Conservation (phyloP, 2,797 vertebrate genomes). For the Vespertilio murinus region DNA sequence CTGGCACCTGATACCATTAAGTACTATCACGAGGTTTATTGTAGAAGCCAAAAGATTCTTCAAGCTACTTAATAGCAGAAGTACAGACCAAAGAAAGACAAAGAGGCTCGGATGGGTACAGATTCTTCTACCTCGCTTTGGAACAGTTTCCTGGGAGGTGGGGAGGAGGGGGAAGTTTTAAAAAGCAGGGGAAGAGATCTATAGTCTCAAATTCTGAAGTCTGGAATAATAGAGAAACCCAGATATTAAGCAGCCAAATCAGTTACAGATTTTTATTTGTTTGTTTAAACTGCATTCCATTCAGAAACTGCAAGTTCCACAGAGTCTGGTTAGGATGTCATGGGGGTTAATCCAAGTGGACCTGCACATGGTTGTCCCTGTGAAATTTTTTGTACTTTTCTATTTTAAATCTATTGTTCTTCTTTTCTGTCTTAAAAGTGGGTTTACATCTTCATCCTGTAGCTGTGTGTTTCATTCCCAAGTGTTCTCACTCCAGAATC, state of each 20-base stretch:
- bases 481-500: neutral
- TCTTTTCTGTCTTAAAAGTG: neutral
- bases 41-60: neutral
- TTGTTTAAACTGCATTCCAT: neutral
- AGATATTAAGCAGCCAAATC: neutral
- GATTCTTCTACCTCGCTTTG: neutral
- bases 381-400: conserved; percentile 56
- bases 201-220: neutral
- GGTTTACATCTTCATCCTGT: neutral
- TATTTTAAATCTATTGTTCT: conserved; percentile 35
- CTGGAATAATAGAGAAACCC: neutral
- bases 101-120: neutral
- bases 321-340: neutral
- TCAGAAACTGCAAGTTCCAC: conserved; percentile 45
- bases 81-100: neutral
- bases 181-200: neutral
- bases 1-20: neutral
- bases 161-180: neutral
- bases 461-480: neutral
- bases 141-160: neutral
- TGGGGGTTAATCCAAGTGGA: neutral
- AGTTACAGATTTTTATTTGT: neutral
- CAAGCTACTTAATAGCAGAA: neutral
- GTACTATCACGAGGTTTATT: neutral
- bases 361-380: conserved; percentile 14